Evolutionary conservation across 2,888 invertebrate species (phyloP).

Genomic region (Abscondita cerata): DNA sequence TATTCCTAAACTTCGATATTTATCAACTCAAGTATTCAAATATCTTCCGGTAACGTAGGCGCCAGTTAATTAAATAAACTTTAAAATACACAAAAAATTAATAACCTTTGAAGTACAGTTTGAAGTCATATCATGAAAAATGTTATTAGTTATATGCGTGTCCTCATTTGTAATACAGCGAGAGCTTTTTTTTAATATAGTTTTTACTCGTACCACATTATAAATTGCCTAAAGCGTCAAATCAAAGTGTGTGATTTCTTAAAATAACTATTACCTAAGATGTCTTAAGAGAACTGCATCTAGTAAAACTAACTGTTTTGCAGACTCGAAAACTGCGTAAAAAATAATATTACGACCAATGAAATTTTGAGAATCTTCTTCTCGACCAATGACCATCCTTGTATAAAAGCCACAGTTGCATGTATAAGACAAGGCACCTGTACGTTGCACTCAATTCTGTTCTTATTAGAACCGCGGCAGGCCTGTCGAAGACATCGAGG

Average conservation of each 20-base stretch:
- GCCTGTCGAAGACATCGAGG: conserved; percentile 39
- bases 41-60: too few species aligned
- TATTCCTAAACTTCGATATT: too few species aligned
- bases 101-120: too few species aligned
- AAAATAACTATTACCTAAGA: conserved; percentile 23
- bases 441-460: conserved; percentile 54
- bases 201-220: not conserved
- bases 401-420: conserved; percentile 48
- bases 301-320: conserved; percentile 49
- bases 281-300: conserved; percentile 40
- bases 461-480: conserved; percentile 48
- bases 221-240: not conserved
- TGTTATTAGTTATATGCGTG: too few species aligned
- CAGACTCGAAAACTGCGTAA: conserved; percentile 48
- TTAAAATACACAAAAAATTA: too few species aligned
- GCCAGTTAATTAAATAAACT: too few species aligned
- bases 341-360: conserved; percentile 49
- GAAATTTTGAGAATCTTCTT: conserved; percentile 47
- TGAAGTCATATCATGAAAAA: too few species aligned
- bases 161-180: not conserved
- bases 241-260: conserved; percentile 17
- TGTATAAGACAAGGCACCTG: conserved; percentile 56
- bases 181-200: not conserved
- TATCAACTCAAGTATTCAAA: too few species aligned
- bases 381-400: conserved; percentile 52